Conservation (phyloP, 2,888 invertebrate species). For the Tetragnatha montana region DNA sequence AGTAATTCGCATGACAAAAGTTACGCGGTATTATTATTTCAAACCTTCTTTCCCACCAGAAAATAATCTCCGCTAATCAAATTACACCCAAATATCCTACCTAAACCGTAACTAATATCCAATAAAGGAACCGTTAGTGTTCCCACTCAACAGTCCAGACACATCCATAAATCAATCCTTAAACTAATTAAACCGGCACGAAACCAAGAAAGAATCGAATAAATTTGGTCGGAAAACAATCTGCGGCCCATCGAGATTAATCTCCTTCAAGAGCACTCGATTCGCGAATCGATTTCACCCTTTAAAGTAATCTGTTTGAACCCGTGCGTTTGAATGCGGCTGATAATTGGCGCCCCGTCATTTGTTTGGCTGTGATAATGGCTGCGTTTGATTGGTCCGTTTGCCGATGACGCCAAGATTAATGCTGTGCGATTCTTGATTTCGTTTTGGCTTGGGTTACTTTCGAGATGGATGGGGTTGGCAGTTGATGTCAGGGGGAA, state of each 20-base stretch:
- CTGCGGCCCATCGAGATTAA: slow-evolving; percentile 11
- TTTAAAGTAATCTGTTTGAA: slow-evolving; percentile 47
- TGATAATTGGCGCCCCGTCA: slow-evolving; percentile 48
- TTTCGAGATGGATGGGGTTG: no score
- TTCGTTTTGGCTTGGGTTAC: no score
- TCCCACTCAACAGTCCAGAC: not conserved
- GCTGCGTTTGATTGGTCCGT: slow-evolving; percentile 53
- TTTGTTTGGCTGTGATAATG: slow-evolving; percentile 55
- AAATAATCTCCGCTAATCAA: no score
- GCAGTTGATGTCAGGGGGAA: no score
- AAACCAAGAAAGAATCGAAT: not conserved
- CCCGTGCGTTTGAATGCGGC: slow-evolving; percentile 43
- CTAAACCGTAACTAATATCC: not conserved
- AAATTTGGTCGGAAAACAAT: not conserved
- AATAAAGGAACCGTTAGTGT: not conserved
- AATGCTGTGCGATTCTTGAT: no score
- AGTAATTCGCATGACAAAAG: no score
- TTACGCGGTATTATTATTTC: no score
- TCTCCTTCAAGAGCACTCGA: slow-evolving; percentile 38
- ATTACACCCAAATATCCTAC: no score
- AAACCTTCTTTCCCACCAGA: no score
- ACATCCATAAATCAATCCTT: not conserved
- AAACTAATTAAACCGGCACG: not conserved
- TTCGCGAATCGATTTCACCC: slow-evolving; percentile 38
- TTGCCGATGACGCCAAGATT: slow-evolving; percentile 40